These are phyloP conservation scores for Clinocottus analis DNA, from an alignment of 2,113 vertebrate species.

Conservation along the genomic window DNA sequence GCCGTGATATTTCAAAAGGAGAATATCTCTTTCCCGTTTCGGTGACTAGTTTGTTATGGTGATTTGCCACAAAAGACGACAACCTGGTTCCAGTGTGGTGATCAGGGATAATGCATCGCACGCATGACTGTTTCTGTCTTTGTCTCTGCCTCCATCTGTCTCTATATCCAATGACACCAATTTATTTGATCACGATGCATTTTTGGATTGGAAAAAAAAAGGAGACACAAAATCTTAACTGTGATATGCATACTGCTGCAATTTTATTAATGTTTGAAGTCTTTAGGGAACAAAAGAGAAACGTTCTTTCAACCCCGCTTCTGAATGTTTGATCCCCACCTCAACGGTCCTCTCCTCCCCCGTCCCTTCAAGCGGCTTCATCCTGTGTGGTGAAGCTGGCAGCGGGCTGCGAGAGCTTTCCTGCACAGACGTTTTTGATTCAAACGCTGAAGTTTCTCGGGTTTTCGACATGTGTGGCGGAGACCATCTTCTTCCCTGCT, in stretches of 20 bases:
- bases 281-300: background rate
- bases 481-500: constrained; percentile 66
- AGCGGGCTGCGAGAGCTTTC: constrained; percentile 31
- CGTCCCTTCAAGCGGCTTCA: constrained; percentile 18
- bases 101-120: constrained; percentile 42
- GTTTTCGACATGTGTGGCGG: constrained; percentile 71
- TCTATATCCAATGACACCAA: constrained; percentile 14
- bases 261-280: background rate
- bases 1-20: constrained; percentile 55
- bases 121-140: constrained; percentile 40
- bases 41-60: constrained; percentile 41
- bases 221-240: background rate
- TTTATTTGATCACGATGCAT: background rate
- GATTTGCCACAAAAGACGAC: constrained; percentile 40
- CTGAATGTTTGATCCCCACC: background rate
- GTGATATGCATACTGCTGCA: background rate
- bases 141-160: constrained; percentile 56
- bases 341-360: background rate
- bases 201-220: constrained; percentile 1
- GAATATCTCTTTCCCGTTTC: constrained; percentile 54
- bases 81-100: constrained; percentile 57
- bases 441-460: constrained; percentile 35
- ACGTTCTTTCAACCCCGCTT: constrained; percentile 2
- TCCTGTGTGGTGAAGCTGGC: constrained; percentile 65
- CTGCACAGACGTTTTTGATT: constrained; percentile 72